phyloP scores from a whole-genome alignment of 2,888 invertebrate genomes.

The Calliopum simillimum region DNA sequence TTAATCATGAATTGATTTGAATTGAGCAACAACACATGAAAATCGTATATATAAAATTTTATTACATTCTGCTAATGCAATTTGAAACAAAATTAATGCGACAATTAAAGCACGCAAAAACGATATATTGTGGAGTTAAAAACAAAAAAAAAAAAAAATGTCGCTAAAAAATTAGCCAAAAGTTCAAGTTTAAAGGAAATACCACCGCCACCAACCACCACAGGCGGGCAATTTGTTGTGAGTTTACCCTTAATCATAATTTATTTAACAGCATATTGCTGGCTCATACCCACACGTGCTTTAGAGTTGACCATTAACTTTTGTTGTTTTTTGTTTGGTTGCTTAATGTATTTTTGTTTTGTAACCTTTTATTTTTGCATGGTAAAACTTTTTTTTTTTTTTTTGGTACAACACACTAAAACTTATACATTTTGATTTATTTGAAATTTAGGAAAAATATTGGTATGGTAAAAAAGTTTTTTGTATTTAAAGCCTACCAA shows the following conservation, averaged over 20 bases:
- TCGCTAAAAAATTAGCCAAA: neutral
- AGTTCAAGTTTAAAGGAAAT: slow-evolving; percentile 2
- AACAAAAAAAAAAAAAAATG: neutral
- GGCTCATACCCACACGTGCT: neutral
- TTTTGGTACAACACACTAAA: slow-evolving; percentile 36
- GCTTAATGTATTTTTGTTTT: neutral
- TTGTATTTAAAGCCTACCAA: too few species aligned
- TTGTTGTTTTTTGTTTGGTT: neutral
- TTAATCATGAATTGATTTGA: neutral
- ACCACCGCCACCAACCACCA: too few species aligned
- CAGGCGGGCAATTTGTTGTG: too few species aligned
- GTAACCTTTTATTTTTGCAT: slow-evolving; percentile 3
- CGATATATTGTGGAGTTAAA: neutral
- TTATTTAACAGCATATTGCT: too few species aligned
- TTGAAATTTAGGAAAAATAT: too few species aligned
- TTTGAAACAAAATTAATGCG: slow-evolving; percentile 16
- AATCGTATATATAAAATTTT: slow-evolving; percentile 6
- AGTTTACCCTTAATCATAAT: slow-evolving; percentile 4
- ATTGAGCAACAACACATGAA: slow-evolving; percentile 13
- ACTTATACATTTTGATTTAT: neutral
- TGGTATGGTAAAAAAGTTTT: too few species aligned
- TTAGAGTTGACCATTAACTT: neutral
- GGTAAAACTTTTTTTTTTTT: slow-evolving; percentile 38
- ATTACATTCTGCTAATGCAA: neutral
- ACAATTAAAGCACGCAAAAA: neutral